Base-by-base conservation (phyloP, 2,797 vertebrate species). In the Anguilla megastoma region DNA sequence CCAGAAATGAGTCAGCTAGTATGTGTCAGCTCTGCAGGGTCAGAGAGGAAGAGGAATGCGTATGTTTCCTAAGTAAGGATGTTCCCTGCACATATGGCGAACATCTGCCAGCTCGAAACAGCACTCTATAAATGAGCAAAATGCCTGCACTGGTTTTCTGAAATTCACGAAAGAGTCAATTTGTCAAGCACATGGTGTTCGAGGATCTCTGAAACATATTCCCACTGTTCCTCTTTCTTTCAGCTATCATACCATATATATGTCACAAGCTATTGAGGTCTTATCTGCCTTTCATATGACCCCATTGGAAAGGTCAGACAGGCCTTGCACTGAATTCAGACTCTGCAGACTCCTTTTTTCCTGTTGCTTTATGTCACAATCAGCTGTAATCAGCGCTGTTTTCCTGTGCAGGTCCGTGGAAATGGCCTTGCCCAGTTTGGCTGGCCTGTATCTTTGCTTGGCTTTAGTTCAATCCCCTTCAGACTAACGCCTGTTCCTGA, bases 401-500 rank as follows among this genome's bases (percentile, higher is more conserved):
- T 87, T 87, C 69, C 48, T 79, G 71, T 41, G 48, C 71, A 27
- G 83, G 82, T 89, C 56, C 18, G 52, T 76, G 56, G 52, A 27
- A 85, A 52, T 36, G 54, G 63, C 79, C 56, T 86, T 30, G 52
- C 54, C 48, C 14, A 30, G 56, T 74, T 89, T 89, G 79, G 79
- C 79, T 21, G 79, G 60, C 80, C 60, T 80, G 76, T 50, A 52
- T 58, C 54, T 60, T 63, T 80, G 80, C 66, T 83, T 89, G 86
- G 86, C 82, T 14, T 30, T 16, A 48, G 33, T 74, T 87, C 84
- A 74, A 27, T 69, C 86, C 85, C n/a, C 84, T 82, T 18, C 89
- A 87, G 30, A 87, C 30, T 69, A 50, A 88, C 86, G 60, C 84
- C 86, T 48, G 41, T 82, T 87, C 89, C 84, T 87, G 56, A 88